Base-by-base conservation (phyloP, 2,797 vertebrate species). In the Garrulus glandarius region DNA sequence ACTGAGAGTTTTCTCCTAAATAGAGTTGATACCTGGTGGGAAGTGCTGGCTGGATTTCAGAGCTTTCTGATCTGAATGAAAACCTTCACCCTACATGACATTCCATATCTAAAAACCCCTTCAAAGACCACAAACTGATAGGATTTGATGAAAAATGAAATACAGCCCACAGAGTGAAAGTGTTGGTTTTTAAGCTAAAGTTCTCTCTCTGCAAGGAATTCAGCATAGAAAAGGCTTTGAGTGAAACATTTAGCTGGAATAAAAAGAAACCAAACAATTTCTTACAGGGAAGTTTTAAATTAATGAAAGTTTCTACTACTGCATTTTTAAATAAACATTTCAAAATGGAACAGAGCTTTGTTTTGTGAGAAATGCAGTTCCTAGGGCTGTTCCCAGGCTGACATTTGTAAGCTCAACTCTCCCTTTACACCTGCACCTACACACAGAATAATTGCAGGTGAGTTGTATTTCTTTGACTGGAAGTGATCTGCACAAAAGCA, bases 121-220 rank as follows among this genome's bases (percentile, higher is more conserved):
- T 93, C 89, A 95, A 93, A 93, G 84, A 41, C 85, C 46, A 50
- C 80, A 93, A 7, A 88, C 55, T 74, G 80, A 84, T 32, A 32
- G 47, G 59, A 39, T 81, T 60, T 87, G 46, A 79, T n/a, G 39
- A 76, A 74, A 89, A 90, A 78, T 37, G 11, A 82, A 92, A 87
- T 23, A n/a, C 9, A 82, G 47, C 36, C 67, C 74, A 32, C 27
- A 17, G 47, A 84, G 59, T 5, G 15, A 67, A 81, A 72, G n/a
- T 36, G 17, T 1, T 52, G 65, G 11, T 0, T 44, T 92, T 87
- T 56, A 84, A 90, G 67, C 70, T 81, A 27, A 65, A 76, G 55
- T 81, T 89, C 68, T 69, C 82, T 56, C 60, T 89, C 53, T 69
- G 85, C 23, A 34, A 88, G 69, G 74, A 92, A 61, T 84, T 95